Evolutionary conservation across 2,888 invertebrate genomes (phyloP).

Genomic region (Acleris holmiana): DNA sequence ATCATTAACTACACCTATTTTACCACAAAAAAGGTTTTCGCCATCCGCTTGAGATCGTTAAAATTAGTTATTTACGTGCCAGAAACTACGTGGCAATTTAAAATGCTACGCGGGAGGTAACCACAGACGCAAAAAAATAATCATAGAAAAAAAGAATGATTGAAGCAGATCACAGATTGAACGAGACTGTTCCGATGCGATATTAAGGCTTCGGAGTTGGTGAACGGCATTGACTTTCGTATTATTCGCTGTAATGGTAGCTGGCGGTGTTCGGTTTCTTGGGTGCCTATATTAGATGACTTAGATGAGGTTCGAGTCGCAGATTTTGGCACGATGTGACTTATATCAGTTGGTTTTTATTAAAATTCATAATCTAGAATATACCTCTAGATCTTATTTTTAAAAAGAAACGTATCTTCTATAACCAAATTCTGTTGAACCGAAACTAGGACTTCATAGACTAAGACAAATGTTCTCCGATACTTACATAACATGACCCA

Average conservation of each 20-base stretch:
- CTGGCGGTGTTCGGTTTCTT: conserved; percentile 17
- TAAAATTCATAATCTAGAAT: too few relatives aligned
- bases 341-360: too few relatives aligned
- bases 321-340: conserved; percentile 4
- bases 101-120: conserved; percentile 42
- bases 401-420: not conserved
- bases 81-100: conserved; percentile 36
- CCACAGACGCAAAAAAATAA: conserved; percentile 38
- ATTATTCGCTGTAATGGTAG: conserved; percentile 31
- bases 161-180: conserved; percentile 44
- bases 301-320: conserved; percentile 18
- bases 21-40: conserved; percentile 28
- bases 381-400: too few relatives aligned
- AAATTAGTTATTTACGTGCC: conserved; percentile 37
- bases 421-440: not conserved
- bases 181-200: conserved; percentile 43
- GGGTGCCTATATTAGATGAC: conserved; percentile 4
- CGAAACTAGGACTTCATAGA: conserved; percentile 9
- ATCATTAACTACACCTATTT: conserved; percentile 35
- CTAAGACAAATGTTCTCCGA: conserved; percentile 28
- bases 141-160: conserved; percentile 37
- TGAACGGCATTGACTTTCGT: conserved; percentile 42
- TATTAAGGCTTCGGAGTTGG: conserved; percentile 45
- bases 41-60: conserved; percentile 25
- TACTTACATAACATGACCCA: conserved; percentile 35